Conservation (phyloP, 1,140 invertebrate species). For the Platyscapa corneri region DNA sequence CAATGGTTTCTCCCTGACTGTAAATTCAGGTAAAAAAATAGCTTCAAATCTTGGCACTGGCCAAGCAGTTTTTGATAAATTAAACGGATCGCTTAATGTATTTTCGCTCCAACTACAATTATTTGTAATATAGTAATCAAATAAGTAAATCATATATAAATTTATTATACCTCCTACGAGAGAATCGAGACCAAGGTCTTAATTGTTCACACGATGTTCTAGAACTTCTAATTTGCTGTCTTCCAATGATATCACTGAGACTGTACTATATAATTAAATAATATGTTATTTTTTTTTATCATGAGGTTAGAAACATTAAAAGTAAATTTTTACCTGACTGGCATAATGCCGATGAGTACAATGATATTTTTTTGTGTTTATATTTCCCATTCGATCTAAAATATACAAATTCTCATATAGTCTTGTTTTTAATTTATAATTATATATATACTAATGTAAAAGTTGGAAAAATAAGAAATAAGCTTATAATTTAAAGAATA, state of each 20-base stretch:
- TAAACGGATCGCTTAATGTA: conserved; percentile 76
- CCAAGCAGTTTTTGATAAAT: conserved; percentile 83
- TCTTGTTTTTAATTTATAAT: background rate
- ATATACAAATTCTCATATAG: conserved; percentile 22
- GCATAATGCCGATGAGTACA: conserved; percentile 61
- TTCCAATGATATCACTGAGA: conserved; percentile 64
- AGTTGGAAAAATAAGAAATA: background rate
- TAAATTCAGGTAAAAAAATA: conserved; percentile 88
- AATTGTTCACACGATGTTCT: conserved; percentile 58
- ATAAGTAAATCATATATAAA: background rate
- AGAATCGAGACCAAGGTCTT: conserved; percentile 77
- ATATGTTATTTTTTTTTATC: conserved; percentile 17
- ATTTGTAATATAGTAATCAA: conserved; percentile 5
- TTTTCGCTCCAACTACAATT: conserved; percentile 79
- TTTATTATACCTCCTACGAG: conserved; percentile 75
- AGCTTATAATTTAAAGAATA: background rate
- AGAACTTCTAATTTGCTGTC: conserved; percentile 60
- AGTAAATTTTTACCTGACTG: conserved; percentile 62
- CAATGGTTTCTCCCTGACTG: conserved; percentile 77
- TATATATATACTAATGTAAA: background rate
- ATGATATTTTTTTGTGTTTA: conserved; percentile 60
- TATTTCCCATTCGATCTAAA: conserved; percentile 67
- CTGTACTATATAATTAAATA: conserved; percentile 62
- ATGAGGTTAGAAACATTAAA: conserved; percentile 41
- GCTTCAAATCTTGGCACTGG: conserved; percentile 84